Base-by-base conservation (phyloP, 2,113 vertebrate species). In the Carettochelys insculpta region DNA sequence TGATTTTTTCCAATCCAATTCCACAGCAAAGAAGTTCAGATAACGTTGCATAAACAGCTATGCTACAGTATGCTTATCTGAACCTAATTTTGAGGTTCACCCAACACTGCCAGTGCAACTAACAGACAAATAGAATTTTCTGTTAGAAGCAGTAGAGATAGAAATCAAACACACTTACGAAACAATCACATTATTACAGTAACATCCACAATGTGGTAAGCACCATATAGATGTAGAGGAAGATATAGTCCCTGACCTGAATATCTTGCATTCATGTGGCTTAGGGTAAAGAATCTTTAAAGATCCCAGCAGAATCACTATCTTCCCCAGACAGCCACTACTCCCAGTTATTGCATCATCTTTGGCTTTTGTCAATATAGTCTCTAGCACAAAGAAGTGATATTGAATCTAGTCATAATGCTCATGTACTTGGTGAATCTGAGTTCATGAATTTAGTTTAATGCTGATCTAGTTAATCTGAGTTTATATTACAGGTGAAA, bases 391-490 rank as follows among this genome's bases (percentile, higher is more conserved):
- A 81, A 1, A 11, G 71, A 94, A 88, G 45, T 0, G 0, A 78
- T 76, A 3, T 8, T 77, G 92, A 86, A 90, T 90, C 87, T 25
- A 48, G 90, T 25, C 53, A n/a, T 92, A 78, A n/a, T 71, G 48
- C 77, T 80, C 52, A 76, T 17, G 47, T 3, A 48, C 58, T 65
- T 65, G 58, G n/a, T 65, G 34, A 16, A 65, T n/a, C 58, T n/a
- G 31, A n/a, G 16, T 65, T 56, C 29, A 27, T 31, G 54, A 56
- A 31, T 56, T 27, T 31, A 56, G 54, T 56, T 56, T 31, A n/a
- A 65, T 38, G 34, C n/a, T 68, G 34, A 65, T 17, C 17, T 65
- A 10, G 8, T n/a, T 65, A 65, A 65, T 65, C 61, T 68, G 12
- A 20, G 75, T 82, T 91, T 88, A 8, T 87, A 82, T 58, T 24